Conservation (phyloP, 2,113 vertebrate species). For the Anoplopoma fimbria region DNA sequence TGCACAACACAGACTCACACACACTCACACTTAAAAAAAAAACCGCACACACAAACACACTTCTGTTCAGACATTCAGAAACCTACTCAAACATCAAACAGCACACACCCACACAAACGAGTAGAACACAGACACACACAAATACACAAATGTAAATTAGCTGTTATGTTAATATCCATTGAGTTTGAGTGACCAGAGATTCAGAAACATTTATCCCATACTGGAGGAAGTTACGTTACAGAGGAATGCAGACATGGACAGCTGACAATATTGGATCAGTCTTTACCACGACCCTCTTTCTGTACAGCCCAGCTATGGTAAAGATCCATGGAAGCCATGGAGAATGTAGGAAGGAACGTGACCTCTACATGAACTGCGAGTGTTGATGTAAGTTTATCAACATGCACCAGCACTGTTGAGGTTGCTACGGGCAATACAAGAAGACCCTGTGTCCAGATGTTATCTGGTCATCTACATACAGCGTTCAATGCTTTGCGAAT, state of each 20-base stretch:
- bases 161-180: constrained; percentile 54
- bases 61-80: constrained; percentile 37
- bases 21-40: neutral
- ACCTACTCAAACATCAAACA: constrained; percentile 39
- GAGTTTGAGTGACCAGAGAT: constrained; percentile 68
- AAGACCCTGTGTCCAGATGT: constrained; percentile 61
- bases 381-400: constrained; percentile 84
- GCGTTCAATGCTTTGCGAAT: constrained; percentile 58
- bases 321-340: constrained; percentile 83
- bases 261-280: constrained; percentile 82
- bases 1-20: constrained; percentile 58
- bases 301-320: constrained; percentile 81
- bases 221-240: constrained; percentile 68
- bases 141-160: constrained; percentile 51
- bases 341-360: constrained; percentile 75
- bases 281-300: constrained; percentile 81
- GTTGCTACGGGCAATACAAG: constrained; percentile 84
- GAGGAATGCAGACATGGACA: constrained; percentile 83
- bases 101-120: constrained; percentile 40
- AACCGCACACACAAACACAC: constrained; percentile 16
- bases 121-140: constrained; percentile 35
- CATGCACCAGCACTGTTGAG: constrained; percentile 83
- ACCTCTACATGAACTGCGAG: constrained; percentile 84
- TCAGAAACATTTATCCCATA: constrained; percentile 63
- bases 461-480: constrained; percentile 53